Percentiles rank a stretch among this genome's conserved stretches.
Evolutionary conservation across 2,797 vertebrate genomes (phyloP).

Genomic region (Sebastes jordani): DNA sequence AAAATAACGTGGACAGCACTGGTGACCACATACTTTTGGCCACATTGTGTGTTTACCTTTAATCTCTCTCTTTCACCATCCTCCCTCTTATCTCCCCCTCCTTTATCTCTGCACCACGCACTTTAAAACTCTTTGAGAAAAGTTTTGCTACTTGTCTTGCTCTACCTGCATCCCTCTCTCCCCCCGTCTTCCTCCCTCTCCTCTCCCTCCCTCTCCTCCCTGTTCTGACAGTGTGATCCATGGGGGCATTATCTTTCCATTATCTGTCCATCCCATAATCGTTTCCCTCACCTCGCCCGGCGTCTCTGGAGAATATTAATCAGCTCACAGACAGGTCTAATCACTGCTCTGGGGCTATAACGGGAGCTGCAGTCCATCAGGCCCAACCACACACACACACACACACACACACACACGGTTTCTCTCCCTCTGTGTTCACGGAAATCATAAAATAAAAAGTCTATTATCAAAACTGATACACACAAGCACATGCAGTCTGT

Average conservation of each 20-base stretch:
- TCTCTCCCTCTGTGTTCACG: conserved; percentile 8
- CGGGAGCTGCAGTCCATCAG: conserved; percentile 78
- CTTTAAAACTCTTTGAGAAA: conserved; percentile 29
- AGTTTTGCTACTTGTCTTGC: background rate
- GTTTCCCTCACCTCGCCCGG: conserved; percentile 69
- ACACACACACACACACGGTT: background rate
- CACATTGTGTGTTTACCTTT: too few relatives aligned
- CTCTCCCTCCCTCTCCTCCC: conserved; percentile 5
- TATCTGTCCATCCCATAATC: conserved; percentile 77
- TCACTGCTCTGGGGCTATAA: conserved; percentile 78
- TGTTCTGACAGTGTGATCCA: conserved; percentile 75
- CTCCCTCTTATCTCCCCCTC: background rate
- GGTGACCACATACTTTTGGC: too few relatives aligned
- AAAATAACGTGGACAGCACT: too few relatives aligned
- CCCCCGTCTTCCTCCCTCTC: background rate
- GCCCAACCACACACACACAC: conserved; percentile 16
- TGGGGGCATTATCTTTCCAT: conserved; percentile 79
- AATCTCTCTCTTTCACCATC: too few relatives aligned
- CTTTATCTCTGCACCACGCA: background rate
- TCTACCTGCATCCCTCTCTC: conserved; percentile 34
- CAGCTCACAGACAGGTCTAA: conserved; percentile 77
- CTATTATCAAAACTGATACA: too few relatives aligned
- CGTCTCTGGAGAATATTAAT: conserved; percentile 76
- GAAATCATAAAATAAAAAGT: conserved; percentile 18
- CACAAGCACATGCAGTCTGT: conserved; percentile 3